Conservation (phyloP, 1,140 invertebrate species). For the Nephotettix cincticeps region DNA sequence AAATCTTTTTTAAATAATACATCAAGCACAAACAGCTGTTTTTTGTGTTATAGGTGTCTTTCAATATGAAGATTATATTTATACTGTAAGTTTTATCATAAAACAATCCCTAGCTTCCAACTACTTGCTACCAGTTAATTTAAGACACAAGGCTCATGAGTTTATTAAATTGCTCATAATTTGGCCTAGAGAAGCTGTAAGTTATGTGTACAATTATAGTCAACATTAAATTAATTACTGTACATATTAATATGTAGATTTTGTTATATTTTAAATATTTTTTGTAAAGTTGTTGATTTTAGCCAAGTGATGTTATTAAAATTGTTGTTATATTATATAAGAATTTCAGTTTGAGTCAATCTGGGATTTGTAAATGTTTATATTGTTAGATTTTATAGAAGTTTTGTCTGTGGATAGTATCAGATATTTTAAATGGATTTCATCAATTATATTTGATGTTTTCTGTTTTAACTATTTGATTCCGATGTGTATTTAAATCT, state of each 20-base stretch:
- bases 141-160: slow-evolving; percentile 9
- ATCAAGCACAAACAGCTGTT: too few species aligned
- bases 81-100: too few species aligned
- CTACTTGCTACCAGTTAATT: not conserved
- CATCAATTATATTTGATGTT: not conserved
- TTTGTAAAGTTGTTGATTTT: slow-evolving; percentile 22
- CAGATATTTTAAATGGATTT: not conserved
- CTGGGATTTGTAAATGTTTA: slow-evolving; percentile 1
- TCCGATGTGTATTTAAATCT: not conserved
- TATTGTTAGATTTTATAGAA: slow-evolving; percentile 19
- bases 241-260: not conserved
- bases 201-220: not conserved
- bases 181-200: slow-evolving; percentile 14
- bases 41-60: too few species aligned
- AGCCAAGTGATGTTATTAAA: not conserved
- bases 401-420: not conserved
- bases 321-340: slow-evolving; percentile 14
- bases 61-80: too few species aligned
- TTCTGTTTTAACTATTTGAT: not conserved
- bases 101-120: too few species aligned
- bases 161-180: slow-evolving; percentile 16
- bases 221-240: not conserved
- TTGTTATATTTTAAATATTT: not conserved
- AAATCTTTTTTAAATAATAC: too few species aligned
- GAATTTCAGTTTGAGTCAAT: not conserved